Evolutionary conservation across 2,797 vertebrate genomes (phyloP), one percentile per base, ranked within the genome.

Genomic region (Liasis olivaceus): DNA sequence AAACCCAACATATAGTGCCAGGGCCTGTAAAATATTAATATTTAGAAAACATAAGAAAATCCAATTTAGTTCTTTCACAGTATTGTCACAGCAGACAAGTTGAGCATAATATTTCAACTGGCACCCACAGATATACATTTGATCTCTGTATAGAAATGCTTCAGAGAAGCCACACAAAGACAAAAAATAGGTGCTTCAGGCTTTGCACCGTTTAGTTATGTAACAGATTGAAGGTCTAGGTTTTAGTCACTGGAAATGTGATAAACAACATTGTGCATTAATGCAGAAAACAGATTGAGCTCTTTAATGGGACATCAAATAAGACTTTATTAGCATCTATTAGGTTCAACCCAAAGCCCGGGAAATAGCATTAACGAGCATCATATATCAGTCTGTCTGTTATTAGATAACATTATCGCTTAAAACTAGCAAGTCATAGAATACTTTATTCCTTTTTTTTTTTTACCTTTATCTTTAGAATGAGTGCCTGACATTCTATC

Each of bases 241-340:
- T 96, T 97, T 97, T 96, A 97, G 97, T 97, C 97, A 98, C 97
- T 96, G 96, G 95, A 97, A 97, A 97, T 96, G 96, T 98, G 97
- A 98, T 97, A 97, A 98, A 98, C 97, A 97, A 96, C 94, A 87
- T 94, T 96, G 97, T 96, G 96, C 96, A 97, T 98, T 98, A 98
- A 98, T 97, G 97, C 97, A 96, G 96, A 97, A 97, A 98, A 98
- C 97, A 98, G 97, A 98, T 97, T 97, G 97, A 97, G 97, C 96
- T 98, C 98, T 98, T 97, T 98, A 98, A 98, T 98, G 97, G 97
- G 96, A 98, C 97, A 98, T 98, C 98, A 98, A 98, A 98, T 98
- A 98, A 98, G 97, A 98, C 97, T 98, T 98, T 98, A 98, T 98
- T 98, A 98, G 97, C 97, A 97, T 98, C 97, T 98, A 98, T 98